phyloP scores from a whole-genome alignment of 2,888 invertebrate species.

The Sinotaia quadrata region DNA sequence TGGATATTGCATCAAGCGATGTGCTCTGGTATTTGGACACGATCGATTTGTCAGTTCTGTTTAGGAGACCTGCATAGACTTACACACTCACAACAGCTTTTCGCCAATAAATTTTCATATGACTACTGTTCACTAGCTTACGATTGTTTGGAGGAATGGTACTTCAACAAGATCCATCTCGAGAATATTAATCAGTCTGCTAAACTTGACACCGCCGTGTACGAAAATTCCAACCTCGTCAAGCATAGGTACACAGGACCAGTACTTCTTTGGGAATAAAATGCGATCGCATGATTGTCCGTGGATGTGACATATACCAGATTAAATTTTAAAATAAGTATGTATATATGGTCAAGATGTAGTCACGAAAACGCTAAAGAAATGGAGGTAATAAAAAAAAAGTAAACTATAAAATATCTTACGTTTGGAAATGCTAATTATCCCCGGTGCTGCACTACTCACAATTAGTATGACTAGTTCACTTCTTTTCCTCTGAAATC shows the following conservation, averaged over 20 bases:
- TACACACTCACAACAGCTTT: slow-evolving; percentile 39
- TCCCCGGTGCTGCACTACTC: no score
- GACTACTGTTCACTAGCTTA: slow-evolving; percentile 47
- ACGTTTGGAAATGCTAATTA: no score
- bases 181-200: slow-evolving; percentile 1
- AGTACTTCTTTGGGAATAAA: slow-evolving; percentile 12
- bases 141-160: slow-evolving; percentile 58
- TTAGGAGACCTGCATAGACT: slow-evolving; percentile 51
- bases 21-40: slow-evolving; percentile 7
- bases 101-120: slow-evolving; percentile 61
- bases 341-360: no score
- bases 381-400: no score
- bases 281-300: no score
- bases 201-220: slow-evolving; percentile 3
- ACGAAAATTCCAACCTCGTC: slow-evolving; percentile 1
- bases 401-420: no score
- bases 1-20: background rate
- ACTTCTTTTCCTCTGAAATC: no score
- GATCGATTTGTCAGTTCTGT: slow-evolving; percentile 34
- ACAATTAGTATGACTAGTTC: no score
- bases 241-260: slow-evolving; percentile 15
- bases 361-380: no score
- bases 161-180: slow-evolving; percentile 34
- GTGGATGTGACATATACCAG: no score
- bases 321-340: no score